Evolutionary conservation across 1,140 invertebrate genomes (phyloP).

Genomic region (Euura saliciscinereae): DNA sequence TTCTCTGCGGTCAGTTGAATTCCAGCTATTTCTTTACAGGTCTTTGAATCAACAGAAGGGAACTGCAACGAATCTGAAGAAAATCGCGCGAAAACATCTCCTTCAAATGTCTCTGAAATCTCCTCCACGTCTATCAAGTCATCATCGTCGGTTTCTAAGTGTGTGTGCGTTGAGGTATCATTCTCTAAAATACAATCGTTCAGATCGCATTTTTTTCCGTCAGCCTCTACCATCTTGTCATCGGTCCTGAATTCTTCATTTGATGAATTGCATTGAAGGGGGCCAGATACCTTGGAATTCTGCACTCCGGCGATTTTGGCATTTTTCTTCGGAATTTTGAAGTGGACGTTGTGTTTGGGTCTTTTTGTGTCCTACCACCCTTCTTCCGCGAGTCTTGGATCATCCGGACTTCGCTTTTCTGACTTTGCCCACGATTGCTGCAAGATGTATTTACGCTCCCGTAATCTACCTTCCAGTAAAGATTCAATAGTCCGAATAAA

Average conservation of each 20-base stretch:
- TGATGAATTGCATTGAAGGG: not conserved
- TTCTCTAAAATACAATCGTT: not conserved
- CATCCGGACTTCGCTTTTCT: not conserved
- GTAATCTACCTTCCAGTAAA: constrained; percentile 10
- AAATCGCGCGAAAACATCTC: not conserved
- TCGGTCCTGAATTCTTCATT: not conserved
- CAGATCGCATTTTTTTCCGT: not conserved
- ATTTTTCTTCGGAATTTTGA: not conserved
- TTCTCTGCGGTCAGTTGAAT: not conserved
- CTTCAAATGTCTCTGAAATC: not conserved
- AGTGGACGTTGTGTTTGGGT: not conserved
- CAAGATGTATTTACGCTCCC: not conserved
- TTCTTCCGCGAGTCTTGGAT: not conserved
- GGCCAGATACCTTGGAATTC: not conserved
- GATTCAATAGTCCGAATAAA: constrained; percentile 13
- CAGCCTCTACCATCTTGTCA: not conserved
- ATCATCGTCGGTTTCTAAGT: not conserved
- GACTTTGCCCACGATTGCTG: not conserved
- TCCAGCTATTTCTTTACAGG: not conserved
- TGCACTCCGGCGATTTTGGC: not conserved
- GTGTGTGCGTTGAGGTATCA: not conserved
- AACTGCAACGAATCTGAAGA: not conserved
- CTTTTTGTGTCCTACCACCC: not conserved
- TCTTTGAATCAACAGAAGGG: not conserved
- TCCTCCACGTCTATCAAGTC: not conserved